A percentile compares a stretch with the other conserved stretches of the same genome.
Evolutionary conservation across 2,113 vertebrate species (phyloP).

Genomic region (Elachura formosa): DNA sequence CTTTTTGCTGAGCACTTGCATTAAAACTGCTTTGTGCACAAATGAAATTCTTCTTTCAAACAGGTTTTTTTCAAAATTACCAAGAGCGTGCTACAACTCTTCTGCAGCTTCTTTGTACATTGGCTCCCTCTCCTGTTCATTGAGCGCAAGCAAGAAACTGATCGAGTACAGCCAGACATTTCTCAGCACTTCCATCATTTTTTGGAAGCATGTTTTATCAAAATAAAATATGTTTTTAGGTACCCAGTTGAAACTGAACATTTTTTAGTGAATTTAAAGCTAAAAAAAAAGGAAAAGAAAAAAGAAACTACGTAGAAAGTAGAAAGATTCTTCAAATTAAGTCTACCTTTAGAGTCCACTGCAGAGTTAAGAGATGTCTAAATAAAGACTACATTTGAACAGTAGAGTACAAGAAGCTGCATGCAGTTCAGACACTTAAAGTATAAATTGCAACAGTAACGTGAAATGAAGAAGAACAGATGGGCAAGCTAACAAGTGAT

Average conservation of each 20-base stretch:
- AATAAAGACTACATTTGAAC: neutral
- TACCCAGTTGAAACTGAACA: rapidly evolving
- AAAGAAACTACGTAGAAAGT: neutral
- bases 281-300: rapidly evolving
- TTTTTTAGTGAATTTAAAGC: neutral
- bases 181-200: neutral
- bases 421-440: neutral
- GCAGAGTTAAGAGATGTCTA: neutral
- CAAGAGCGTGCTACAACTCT: rapidly evolving
- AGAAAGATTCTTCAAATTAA: neutral
- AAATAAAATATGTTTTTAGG: neutral
- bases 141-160: neutral
- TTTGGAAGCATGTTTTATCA: neutral
- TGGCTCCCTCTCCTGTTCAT: slow-evolving; percentile 45
- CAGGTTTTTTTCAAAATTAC: neutral
- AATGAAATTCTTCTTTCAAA: neutral
- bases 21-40: neutral
- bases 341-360: neutral
- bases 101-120: neutral
- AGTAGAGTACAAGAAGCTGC: neutral
- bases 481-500: neutral
- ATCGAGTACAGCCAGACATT: neutral
- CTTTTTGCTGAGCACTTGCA: neutral
- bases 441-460: neutral
- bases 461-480: neutral